Conservation (phyloP, 2,113 vertebrate species). For the Odontophorus gujanensis region DNA sequence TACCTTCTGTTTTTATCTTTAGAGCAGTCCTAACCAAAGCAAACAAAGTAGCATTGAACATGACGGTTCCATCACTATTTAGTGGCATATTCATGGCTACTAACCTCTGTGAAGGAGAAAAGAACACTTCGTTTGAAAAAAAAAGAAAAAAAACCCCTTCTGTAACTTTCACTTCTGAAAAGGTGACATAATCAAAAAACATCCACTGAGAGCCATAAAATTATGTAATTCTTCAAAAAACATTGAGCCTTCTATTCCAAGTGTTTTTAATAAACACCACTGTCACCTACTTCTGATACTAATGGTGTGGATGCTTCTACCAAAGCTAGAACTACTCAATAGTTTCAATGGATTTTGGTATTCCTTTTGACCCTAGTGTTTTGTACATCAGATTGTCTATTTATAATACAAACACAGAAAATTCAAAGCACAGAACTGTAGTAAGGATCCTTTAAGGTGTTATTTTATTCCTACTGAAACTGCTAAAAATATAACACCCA, state of each 20-base stretch:
- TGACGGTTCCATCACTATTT: conserved; percentile 97
- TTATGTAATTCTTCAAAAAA: neutral
- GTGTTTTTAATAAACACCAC: neutral
- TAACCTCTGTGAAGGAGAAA: conserved; percentile 85
- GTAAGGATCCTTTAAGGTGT: neutral
- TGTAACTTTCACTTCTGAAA: neutral
- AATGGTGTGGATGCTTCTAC: neutral
- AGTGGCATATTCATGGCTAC: conserved; percentile 99
- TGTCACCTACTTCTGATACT: neutral
- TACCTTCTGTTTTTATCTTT: conserved; percentile 99
- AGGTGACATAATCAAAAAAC: neutral
- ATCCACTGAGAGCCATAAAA: neutral
- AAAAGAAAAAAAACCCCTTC: neutral
- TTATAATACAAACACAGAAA: neutral
- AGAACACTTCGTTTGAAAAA: neutral
- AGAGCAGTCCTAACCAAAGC: conserved; percentile 96
- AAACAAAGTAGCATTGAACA: conserved; percentile 99
- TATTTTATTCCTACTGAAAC: neutral
- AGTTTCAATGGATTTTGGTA: neutral
- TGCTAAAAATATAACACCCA: neutral
- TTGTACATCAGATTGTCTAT: neutral
- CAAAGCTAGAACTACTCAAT: neutral
- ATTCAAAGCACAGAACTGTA: neutral
- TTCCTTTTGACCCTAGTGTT: neutral
- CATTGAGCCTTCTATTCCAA: neutral